Conservation (phyloP, 2,113 vertebrate species). For the Sakesphorus luctuosus region DNA sequence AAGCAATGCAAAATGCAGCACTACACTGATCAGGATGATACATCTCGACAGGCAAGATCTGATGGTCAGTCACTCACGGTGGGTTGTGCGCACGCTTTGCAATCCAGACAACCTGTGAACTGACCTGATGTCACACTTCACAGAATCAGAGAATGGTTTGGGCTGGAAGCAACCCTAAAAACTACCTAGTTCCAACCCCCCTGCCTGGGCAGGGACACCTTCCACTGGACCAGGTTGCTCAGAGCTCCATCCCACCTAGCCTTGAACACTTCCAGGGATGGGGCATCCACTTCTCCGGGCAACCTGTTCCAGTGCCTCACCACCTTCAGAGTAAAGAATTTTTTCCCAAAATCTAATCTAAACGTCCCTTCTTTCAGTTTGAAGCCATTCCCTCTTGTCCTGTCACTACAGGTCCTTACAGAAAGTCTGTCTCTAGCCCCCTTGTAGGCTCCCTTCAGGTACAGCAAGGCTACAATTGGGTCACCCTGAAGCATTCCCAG, state of each 20-base stretch:
- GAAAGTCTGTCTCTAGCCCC: neutral
- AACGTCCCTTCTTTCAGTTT: neutral
- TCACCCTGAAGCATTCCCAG: neutral
- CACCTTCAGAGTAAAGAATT: too few relatives aligned
- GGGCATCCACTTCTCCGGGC: neutral
- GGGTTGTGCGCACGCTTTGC: neutral
- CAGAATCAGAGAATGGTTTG: neutral
- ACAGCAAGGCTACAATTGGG: neutral
- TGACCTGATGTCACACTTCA: neutral
- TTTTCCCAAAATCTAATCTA: neutral
- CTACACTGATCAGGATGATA: neutral
- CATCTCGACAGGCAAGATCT: rapidly evolving
- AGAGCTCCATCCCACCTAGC: neutral
- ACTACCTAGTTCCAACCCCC: neutral
- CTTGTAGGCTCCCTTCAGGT: neutral
- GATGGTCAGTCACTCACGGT: rapidly evolving
- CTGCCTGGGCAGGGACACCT: neutral
- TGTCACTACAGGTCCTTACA: neutral
- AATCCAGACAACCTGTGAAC: neutral
- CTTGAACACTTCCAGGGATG: neutral
- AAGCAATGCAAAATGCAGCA: neutral
- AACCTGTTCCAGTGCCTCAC: neutral
- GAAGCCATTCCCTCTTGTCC: neutral
- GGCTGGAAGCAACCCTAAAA: neutral
- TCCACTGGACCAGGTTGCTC: too few relatives aligned